Percentiles rank a stretch among this genome's conserved stretches.
Conservation (phyloP, 2,113 vertebrate species). For the Zingel zingel region DNA sequence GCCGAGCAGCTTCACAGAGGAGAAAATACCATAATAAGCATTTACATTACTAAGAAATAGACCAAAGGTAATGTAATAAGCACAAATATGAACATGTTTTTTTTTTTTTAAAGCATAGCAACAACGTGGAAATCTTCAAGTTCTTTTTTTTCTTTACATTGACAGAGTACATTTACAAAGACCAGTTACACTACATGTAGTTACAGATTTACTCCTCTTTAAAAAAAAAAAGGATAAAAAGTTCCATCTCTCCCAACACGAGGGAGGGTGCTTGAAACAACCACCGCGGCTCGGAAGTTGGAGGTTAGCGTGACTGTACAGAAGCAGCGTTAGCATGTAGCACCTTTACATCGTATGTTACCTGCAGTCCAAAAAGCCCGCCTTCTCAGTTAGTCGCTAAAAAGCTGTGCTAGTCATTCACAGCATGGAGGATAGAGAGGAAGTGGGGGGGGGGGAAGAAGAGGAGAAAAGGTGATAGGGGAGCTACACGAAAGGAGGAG, state of each 20-base stretch:
- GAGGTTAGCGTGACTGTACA: background rate
- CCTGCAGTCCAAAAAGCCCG: background rate
- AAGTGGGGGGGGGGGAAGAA: background rate
- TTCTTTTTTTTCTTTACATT: slow-evolving; percentile 58
- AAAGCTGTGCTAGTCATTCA: slow-evolving; percentile 21
- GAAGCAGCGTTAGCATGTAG: slow-evolving; percentile 15
- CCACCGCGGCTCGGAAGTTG: background rate
- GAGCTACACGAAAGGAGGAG: slow-evolving; percentile 2
- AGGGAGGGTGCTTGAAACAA: background rate
- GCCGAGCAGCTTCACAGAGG: slow-evolving; percentile 49
- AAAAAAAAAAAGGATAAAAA: slow-evolving; percentile 18
- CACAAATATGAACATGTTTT: slow-evolving; percentile 46
- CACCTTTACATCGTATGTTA: slow-evolving; percentile 15
- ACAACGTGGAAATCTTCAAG: slow-evolving; percentile 49
- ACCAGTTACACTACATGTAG: slow-evolving; percentile 57
- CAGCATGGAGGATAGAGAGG: slow-evolving; percentile 1
- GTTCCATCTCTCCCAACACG: background rate
- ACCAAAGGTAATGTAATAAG: slow-evolving; percentile 59
- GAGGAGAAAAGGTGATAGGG: background rate
- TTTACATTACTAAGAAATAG: slow-evolving; percentile 55
- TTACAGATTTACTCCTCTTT: slow-evolving; percentile 47
- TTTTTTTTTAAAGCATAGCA: slow-evolving; percentile 47
- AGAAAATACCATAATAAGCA: slow-evolving; percentile 48
- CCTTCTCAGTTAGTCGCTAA: background rate
- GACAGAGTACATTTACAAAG: slow-evolving; percentile 65